Conservation (phyloP, 2,888 invertebrate species). For the Cheilosia pagana region DNA sequence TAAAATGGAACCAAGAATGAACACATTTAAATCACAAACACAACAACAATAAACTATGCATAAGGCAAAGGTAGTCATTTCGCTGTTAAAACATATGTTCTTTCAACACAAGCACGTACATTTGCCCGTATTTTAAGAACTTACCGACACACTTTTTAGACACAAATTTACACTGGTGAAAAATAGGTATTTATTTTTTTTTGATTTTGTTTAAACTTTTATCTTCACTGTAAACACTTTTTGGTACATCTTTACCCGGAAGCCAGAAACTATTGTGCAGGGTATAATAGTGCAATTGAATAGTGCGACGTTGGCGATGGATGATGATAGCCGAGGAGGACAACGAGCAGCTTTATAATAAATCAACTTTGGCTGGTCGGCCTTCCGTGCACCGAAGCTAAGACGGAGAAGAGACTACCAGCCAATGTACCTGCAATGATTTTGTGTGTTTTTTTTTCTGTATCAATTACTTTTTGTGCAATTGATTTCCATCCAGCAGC, state of each 20-base stretch:
- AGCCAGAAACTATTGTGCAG: slow-evolving; percentile 55
- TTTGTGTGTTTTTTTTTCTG: slow-evolving; percentile 5
- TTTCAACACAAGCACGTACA: not conserved
- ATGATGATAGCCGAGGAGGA: slow-evolving; percentile 8
- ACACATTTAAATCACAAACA: not conserved
- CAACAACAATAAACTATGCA: not conserved
- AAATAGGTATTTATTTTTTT: slow-evolving; percentile 6
- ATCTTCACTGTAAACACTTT: slow-evolving; percentile 3
- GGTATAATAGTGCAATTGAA: slow-evolving; percentile 60
- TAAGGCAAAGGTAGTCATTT: not conserved
- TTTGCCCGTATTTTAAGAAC: slow-evolving; percentile 8
- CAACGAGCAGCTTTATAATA: slow-evolving; percentile 25
- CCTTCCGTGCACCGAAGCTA: not conserved
- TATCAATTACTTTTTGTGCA: slow-evolving; percentile 30
- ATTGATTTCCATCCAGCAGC: slow-evolving; percentile 34
- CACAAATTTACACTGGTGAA: not conserved
- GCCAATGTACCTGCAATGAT: slow-evolving; percentile 15
- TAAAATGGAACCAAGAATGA: slow-evolving; percentile 22
- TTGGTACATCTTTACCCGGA: slow-evolving; percentile 47
- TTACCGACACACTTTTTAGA: slow-evolving; percentile 28
- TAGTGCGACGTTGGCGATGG: slow-evolving; percentile 23
- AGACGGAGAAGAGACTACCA: not conserved
- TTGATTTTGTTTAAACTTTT: not conserved
- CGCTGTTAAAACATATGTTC: slow-evolving; percentile 12
- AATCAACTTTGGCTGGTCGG: slow-evolving; percentile 51